Base-by-base conservation (phyloP, 1,140 invertebrate genomes). In the Zaprionus taronus region DNA sequence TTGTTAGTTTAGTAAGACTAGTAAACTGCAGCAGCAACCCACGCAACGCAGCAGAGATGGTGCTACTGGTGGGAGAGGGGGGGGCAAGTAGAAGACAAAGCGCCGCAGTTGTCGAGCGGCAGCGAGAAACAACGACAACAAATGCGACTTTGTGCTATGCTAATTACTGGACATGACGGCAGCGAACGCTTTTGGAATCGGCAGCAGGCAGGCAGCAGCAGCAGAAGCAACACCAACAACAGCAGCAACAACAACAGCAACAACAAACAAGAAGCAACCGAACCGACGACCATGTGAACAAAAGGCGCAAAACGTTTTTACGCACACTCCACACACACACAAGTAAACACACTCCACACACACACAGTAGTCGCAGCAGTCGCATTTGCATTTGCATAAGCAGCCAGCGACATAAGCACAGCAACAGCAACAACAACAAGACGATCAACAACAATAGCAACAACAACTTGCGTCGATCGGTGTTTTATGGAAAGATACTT, bases 141-240 rank as follows among this genome's bases (percentile, higher is more conserved):
- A 69, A 82, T 85, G 79, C 38, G 75, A 64, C 78, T 73, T 65
- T 71, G 81, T 83, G 82, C 83, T 87, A 87, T 87, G 84, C 84
- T 87, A 87, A 87, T 87, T 87, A 87, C 84, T 87, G 84, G 81
- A 87, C 83, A 87, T 83, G 84, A 87, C 84, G 73, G 74, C 83
- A 83, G 67, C 73, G 69, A 79, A 62, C 49, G 80, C 61, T 81
- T 79, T 81, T 72, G 72, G 80, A 77, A 76, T 66, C 77, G 69
- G 26, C 60, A 64, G 38, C 15, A 41, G 38, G 38, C 15, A 41
- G 38, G 26, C 60, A 64, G 26, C 60, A 64, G 38, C 15, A 41
- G 38, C 15, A n/a, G 15, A 5, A 41, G n/a, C 38, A 56, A 26
- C 63, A 41, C 2, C 47, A 53, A 49, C 70, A 53, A 11, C 65